These are phyloP conservation scores for Clusia tigrina DNA, from an alignment of 2,888 invertebrate genomes.

Conservation along the genomic window DNA sequence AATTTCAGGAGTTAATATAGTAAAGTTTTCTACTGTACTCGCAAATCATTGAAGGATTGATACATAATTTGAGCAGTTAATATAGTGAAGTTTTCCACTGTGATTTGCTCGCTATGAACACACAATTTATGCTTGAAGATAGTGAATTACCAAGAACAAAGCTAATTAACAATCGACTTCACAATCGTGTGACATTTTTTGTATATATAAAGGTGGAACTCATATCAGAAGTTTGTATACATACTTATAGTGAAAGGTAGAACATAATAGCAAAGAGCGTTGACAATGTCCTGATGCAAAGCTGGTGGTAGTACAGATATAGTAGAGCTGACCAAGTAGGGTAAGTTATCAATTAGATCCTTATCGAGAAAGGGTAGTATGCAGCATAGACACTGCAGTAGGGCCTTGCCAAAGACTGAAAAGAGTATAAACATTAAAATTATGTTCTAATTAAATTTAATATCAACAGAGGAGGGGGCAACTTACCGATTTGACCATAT, in stretches of 20 bases:
- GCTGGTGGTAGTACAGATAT: conserved; percentile 90
- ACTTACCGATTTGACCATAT: conserved; percentile 81
- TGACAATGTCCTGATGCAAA: conserved; percentile 93
- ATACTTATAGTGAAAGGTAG: conserved; percentile 94
- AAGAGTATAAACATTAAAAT: conserved; percentile 33
- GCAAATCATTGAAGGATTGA: too few species aligned
- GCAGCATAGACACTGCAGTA: conserved; percentile 93
- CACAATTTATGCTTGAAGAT: background rate
- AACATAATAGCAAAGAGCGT: conserved; percentile 93
- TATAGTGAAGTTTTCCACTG: too few species aligned
- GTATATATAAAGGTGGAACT: too few species aligned
- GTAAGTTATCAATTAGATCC: conserved; percentile 93
- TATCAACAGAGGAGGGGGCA: background rate
- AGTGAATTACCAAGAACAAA: too few species aligned
- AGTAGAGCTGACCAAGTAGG: conserved; percentile 92
- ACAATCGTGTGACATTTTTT: too few species aligned
- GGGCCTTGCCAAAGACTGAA: conserved; percentile 90
- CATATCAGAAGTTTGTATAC: too few species aligned
- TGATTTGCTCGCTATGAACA: too few species aligned
- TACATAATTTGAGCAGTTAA: too few species aligned
- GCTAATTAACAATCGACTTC: too few species aligned
- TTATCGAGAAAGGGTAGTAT: conserved; percentile 95
- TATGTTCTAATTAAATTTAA: conserved; percentile 22
- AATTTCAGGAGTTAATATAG: too few species aligned
- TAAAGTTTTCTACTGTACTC: too few species aligned